Base-by-base conservation (phyloP, 2,888 invertebrate species). In the Nomada hirtipes region DNA sequence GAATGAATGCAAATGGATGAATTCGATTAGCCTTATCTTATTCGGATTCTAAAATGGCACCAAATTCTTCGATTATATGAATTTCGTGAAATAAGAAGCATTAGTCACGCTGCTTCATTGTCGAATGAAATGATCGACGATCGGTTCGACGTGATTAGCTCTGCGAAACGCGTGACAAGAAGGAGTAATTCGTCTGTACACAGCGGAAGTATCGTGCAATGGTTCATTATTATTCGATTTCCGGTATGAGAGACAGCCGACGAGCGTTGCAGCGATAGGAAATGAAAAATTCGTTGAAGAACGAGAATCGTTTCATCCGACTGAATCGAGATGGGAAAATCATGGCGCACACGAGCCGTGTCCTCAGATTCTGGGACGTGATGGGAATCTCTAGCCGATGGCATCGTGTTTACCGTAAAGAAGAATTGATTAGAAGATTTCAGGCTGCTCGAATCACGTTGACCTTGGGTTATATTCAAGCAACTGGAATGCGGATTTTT, bases 121-220 rank as follows among this genome's bases (percentile, higher is more conserved):
- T n/a, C 2, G 2, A 64, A 47, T 47, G 10, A 26, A 52, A 59
- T 65, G 11, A 47, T 4, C 36, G 70, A 42, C 53, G 64, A 44
- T 11, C 36, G 2, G 29, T 18, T 55, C 47, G 36, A 68, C 55
- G 44, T 63, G 55, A 42, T 59, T 23, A 60, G 42, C 18, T 53
- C 59, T 44, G 53, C 20, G 36, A 23, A 42, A 23, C 59, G 20
- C 83, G 83, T 81, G 85, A 75, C 75, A 61, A 57, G 87, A 77
- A 85, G 65, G 23, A 29, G 11, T 55, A 59, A 78, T 23, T 57
- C 47, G 59, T 20, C 23, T 11, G 42, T n/a, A 20, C 23, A 59
- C 13, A 77, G 74, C 81, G 83, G 87, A 88, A 85, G 60, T 57
- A 61, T 36, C 78, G 59, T 55, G 44, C 76, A 65, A 1, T 57